Evolutionary conservation across 2,888 invertebrate genomes (phyloP), one percentile per base, ranked within the genome.

Genomic region (Phalera bucephala): DNA sequence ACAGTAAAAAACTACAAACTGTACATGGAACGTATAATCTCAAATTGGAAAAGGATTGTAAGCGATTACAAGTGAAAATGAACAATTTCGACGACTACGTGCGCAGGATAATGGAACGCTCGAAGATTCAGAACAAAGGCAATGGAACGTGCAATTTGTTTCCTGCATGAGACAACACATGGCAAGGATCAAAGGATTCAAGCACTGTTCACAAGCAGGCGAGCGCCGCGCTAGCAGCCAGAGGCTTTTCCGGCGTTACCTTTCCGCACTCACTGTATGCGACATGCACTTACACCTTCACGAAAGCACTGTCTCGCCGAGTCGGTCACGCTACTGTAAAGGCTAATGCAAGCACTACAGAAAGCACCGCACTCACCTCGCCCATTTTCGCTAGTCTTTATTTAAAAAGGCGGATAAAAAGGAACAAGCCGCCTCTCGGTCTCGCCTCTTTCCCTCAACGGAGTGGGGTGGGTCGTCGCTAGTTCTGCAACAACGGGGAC

Each of bases 321-420:
- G 50, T 54, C 57, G 60, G 63, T 56, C 46, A 64, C 57, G 64
- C 76, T 79, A 77, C 72, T 76, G 69, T 58, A 77, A 80, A 80
- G 67, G 66, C 76, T 75, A 79, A 71, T 58, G 70, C 71, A 86
- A 85, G 76, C 85, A 84, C 85, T 88, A 87, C 87, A 73, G 72
- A 72, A 82, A 83, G 81, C 86, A 80, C 82, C 69, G 76, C 84
- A 89, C 89, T 89, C 88, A 89, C 89, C 89, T 89, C 89, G 87
- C 89, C 89, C 89, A 89, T 89, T 87, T 84, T 86, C 82, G 77
- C 78, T 80, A 87, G 85, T 85, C 79, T 86, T 72, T 89, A 85
- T 80, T 71, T 73, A 82, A 52, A 17, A 80, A 86, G 86, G 83
- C 81, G 84, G 82, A 80, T 77, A 78, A 77, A 81, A 83, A 80